These are phyloP conservation scores for Molossus alvarezi DNA, from an alignment of 2,797 vertebrate genomes.

Conservation along the genomic window DNA sequence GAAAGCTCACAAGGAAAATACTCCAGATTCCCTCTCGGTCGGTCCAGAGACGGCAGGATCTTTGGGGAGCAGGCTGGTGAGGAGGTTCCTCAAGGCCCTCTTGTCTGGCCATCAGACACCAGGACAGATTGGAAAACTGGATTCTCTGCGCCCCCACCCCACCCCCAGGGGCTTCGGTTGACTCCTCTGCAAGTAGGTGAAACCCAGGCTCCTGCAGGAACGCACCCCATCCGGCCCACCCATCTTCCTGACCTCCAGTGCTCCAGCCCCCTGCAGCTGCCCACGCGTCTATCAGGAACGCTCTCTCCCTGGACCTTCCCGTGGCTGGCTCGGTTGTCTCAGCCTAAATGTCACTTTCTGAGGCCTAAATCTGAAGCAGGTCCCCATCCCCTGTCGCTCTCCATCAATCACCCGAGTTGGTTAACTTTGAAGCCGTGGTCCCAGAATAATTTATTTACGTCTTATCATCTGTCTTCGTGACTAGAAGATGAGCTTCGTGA, in stretches of 20 bases:
- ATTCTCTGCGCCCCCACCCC: not conserved
- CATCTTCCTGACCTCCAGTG: not conserved
- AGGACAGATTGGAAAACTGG: not conserved
- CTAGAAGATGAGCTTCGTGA: not conserved
- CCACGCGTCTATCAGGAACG: not conserved
- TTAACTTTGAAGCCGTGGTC: not conserved
- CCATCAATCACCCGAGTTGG: not conserved
- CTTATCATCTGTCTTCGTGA: not conserved
- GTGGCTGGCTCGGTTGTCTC: not conserved
- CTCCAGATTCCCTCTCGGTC: not conserved
- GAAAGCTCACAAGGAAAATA: no score
- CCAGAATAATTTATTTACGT: no score
- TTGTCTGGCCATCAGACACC: not conserved
- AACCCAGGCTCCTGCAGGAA: accelerated
- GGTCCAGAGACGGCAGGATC: accelerated
- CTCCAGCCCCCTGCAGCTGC: not conserved
- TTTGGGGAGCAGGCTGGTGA: accelerated
- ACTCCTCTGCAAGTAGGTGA: not conserved
- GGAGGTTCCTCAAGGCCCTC: not conserved
- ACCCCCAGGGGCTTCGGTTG: not conserved
- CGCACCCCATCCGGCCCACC: accelerated
- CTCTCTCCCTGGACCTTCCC: not conserved
- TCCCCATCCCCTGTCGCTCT: not conserved
- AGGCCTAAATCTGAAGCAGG: not conserved
- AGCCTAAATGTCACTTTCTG: not conserved